A percentile compares a stretch with the other conserved stretches of the same genome.
phyloP scores from a whole-genome alignment of 1,140 invertebrate species.

The Triops cancriformis region DNA sequence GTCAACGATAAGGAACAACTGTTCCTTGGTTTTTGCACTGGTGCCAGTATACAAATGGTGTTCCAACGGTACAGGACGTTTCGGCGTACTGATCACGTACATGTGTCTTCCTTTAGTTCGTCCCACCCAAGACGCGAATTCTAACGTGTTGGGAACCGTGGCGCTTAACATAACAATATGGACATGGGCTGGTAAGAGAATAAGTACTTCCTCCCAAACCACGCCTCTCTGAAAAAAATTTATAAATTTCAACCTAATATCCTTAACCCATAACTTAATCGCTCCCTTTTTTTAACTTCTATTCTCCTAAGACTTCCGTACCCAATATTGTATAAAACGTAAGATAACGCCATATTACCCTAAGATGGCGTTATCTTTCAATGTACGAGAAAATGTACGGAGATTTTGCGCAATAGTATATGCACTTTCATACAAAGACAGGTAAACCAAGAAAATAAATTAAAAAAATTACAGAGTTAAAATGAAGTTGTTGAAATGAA shows the following conservation, averaged over 20 bases:
- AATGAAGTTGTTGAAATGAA: no score
- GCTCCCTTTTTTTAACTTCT: no score
- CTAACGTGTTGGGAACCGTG: slow-evolving; percentile 95
- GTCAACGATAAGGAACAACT: slow-evolving; percentile 77
- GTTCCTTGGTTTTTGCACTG: slow-evolving; percentile 67
- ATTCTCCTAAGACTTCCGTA: no score
- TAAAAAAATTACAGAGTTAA: neutral
- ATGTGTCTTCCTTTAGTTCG: slow-evolving; percentile 85
- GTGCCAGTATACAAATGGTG: slow-evolving; percentile 87
- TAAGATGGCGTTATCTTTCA: no score
- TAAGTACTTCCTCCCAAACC: slow-evolving; percentile 98
- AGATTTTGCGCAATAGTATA: no score
- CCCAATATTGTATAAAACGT: no score
- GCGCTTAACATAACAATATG: slow-evolving; percentile 95
- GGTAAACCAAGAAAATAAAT: no score
- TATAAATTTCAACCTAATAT: no score
- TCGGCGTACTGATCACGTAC: slow-evolving; percentile 86
- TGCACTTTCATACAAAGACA: no score
- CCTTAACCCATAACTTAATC: no score
- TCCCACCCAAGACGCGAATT: slow-evolving; percentile 34
- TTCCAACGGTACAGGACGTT: slow-evolving; percentile 69
- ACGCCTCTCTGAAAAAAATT: slow-evolving; percentile 68
- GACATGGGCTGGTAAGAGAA: slow-evolving; percentile 86
- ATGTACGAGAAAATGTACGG: no score
- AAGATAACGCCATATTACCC: no score